Evolutionary conservation across 2,888 invertebrate species (phyloP).

Genomic region (Eremobia ochroleuca): DNA sequence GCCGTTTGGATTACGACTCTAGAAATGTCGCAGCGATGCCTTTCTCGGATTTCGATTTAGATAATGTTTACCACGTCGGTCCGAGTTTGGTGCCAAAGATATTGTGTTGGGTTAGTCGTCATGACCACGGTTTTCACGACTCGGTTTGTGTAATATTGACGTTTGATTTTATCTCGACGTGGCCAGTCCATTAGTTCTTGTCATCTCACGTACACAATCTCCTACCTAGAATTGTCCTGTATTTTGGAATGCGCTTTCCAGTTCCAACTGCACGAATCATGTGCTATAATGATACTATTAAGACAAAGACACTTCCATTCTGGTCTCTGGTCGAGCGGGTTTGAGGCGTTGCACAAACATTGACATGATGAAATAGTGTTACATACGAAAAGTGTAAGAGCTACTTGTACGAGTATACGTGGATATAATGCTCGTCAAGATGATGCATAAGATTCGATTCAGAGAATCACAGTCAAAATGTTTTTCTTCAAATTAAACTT

Average conservation of each 20-base stretch:
- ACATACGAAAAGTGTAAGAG: slow-evolving; percentile 23
- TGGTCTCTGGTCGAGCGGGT: slow-evolving; percentile 15
- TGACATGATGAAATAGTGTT: slow-evolving; percentile 22
- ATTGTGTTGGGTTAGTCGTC: slow-evolving; percentile 68
- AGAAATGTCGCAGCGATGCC: slow-evolving; percentile 82
- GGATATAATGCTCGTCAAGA: background rate
- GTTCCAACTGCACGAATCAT: slow-evolving; percentile 30
- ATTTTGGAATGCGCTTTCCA: slow-evolving; percentile 40
- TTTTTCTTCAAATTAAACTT: slow-evolving; percentile 26
- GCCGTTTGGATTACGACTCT: slow-evolving; percentile 76
- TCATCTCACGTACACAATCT: slow-evolving; percentile 58
- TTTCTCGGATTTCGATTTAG: slow-evolving; percentile 74
- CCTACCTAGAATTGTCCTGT: slow-evolving; percentile 46
- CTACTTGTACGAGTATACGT: slow-evolving; percentile 19
- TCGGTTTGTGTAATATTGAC: slow-evolving; percentile 70
- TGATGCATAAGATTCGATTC: slow-evolving; percentile 20
- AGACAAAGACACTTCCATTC: slow-evolving; percentile 28
- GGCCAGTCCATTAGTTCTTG: slow-evolving; percentile 67
- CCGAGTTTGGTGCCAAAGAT: slow-evolving; percentile 70
- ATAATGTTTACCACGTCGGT: slow-evolving; percentile 62
- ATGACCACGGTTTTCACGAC: slow-evolving; percentile 68
- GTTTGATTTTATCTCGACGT: slow-evolving; percentile 72
- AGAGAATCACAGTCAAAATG: slow-evolving; percentile 9
- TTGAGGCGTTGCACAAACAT: slow-evolving; percentile 41
- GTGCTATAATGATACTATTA: slow-evolving; percentile 41